These are phyloP conservation scores for Spongilla lacustris DNA, from an alignment of 37 sponge, comb jelly and placozoan species.

Conservation along the genomic window DNA sequence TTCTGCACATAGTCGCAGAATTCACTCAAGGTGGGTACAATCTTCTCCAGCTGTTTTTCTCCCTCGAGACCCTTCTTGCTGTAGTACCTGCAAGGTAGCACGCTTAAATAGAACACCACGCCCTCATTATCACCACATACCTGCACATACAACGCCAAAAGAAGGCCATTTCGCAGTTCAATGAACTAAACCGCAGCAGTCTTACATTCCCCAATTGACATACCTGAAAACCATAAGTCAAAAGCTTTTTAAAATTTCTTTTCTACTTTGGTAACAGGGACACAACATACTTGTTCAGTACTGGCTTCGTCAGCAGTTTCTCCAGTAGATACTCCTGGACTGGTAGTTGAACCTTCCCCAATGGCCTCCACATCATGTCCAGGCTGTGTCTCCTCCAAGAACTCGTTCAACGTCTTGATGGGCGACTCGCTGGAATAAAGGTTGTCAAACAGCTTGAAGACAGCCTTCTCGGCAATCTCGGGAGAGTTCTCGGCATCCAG, in stretches of 20 bases:
- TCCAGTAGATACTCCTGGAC: not conserved
- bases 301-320: not conserved
- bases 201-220: not conserved
- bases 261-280: no score
- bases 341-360: not conserved
- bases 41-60: slow-evolving; percentile 47
- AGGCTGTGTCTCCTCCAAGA: slow-evolving; percentile 1
- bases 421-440: slow-evolving; percentile 33
- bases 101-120: not conserved
- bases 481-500: slow-evolving; percentile 78
- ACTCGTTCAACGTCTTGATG: slow-evolving; percentile 5
- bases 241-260: no score
- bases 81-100: slow-evolving; percentile 45
- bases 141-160: slow-evolving; percentile 76
- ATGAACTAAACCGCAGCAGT: slow-evolving; percentile 28
- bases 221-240: not conserved
- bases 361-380: not conserved
- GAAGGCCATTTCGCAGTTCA: slow-evolving; percentile 66
- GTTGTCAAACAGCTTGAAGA: slow-evolving; percentile 64
- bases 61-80: slow-evolving; percentile 32
- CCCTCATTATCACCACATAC: slow-evolving; percentile 26
- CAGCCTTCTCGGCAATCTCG: slow-evolving; percentile 54
- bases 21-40: slow-evolving; percentile 66
- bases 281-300: not conserved
- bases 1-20: slow-evolving; percentile 70